Evolutionary conservation across 1,140 invertebrate species (phyloP).

Genomic region (Caenorhabditis elegans): WBcel235 BX284604.4:11472001-11472500

Average conservation of each 20-base stretch:
- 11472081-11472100: conserved; percentile 6
- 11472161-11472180: conserved; percentile 53
- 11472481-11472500: conserved; percentile 62
- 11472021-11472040: not conserved
- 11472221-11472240: conserved; percentile 68
- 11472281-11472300: conserved; percentile 33
- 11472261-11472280: too few relatives aligned
- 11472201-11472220: conserved; percentile 64
- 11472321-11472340: conserved; percentile 67
- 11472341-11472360: conserved; percentile 58
- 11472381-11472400: conserved; percentile 60
- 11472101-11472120: not conserved
- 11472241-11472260: not conserved
- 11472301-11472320: conserved; percentile 67
- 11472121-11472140: conserved; percentile 25
- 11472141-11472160: conserved; percentile 44
- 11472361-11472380: conserved; percentile 52
- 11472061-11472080: not conserved
- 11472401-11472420: conserved; percentile 54
- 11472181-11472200: conserved; percentile 62
- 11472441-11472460: conserved; percentile 56
- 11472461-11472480: conserved; percentile 61
- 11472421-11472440: conserved; percentile 39
- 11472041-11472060: not conserved
- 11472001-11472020: too few relatives aligned